Evolutionary conservation across 2,113 vertebrate species (phyloP).

Genomic region (Anas platyrhynchos): DNA sequence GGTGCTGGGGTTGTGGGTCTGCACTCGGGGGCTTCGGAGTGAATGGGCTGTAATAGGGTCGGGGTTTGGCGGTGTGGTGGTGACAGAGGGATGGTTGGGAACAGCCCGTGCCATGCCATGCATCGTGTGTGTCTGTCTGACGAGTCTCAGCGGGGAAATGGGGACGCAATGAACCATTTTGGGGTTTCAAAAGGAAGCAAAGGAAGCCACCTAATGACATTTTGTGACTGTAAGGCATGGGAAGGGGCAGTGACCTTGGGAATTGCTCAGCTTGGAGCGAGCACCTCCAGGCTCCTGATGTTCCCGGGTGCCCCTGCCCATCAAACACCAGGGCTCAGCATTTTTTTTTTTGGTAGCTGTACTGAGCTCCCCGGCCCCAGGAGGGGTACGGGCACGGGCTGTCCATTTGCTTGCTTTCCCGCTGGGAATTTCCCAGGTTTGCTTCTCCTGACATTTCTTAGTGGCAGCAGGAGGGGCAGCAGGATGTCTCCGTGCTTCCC

Average conservation of each 20-base stretch:
- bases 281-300: accelerated
- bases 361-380: not conserved
- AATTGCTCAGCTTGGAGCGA: not conserved
- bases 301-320: not conserved
- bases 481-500: not conserved
- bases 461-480: not conserved
- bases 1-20: not conserved
- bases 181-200: not conserved
- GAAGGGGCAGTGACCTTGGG: not conserved
- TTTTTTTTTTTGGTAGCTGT: not conserved
- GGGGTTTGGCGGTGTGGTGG: not conserved
- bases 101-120: not conserved
- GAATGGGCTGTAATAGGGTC: not conserved
- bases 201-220: accelerated
- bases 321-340: not conserved
- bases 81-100: not conserved
- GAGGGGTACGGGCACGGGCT: accelerated
- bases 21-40: not conserved
- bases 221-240: not conserved
- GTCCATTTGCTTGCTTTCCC: not conserved
- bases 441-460: not conserved
- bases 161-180: not conserved
- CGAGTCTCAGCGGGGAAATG: not conserved
- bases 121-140: not conserved
- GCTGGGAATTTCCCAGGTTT: not conserved